phyloP scores from a whole-genome alignment of 37 sponge, comb jelly and placozoan species.

The Cliona cf. orientalis region DNA sequence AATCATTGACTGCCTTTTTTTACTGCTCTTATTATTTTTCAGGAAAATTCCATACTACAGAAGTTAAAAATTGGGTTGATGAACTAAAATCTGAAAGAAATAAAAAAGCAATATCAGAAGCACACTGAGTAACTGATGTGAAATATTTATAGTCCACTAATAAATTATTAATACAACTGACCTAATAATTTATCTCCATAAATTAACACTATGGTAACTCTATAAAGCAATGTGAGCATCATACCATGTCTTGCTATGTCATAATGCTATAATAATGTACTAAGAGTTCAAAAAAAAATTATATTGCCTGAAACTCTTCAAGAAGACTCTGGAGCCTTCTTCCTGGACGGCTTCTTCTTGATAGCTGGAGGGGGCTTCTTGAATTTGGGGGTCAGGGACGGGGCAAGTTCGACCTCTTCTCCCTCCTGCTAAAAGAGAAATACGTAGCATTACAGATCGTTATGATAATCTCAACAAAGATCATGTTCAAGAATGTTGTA shows the following conservation, averaged over 20 bases:
- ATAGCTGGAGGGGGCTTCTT: slow-evolving; percentile 28
- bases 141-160: background rate
- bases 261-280: background rate
- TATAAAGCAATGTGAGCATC: background rate
- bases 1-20: too few relatives aligned
- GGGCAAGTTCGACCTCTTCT: background rate
- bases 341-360: slow-evolving; percentile 12
- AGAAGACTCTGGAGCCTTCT: background rate
- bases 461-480: too few relatives aligned
- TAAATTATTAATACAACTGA: background rate
- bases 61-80: background rate
- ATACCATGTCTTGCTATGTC: too few relatives aligned
- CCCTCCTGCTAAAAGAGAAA: too few relatives aligned
- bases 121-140: background rate
- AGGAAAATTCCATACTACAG: slow-evolving; percentile 48
- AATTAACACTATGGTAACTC: background rate
- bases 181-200: background rate
- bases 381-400: slow-evolving; percentile 20
- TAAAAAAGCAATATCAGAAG: background rate
- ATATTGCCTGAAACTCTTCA: background rate
- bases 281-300: background rate
- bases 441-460: too few relatives aligned
- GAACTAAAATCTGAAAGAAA: background rate
- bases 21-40: background rate
- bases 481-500: too few relatives aligned